A percentile compares a stretch with the other conserved stretches of the same genome.
These are phyloP conservation scores for Ptyas mucosa DNA, from an alignment of 2,113 vertebrate genomes.

Conservation along the genomic window DNA sequence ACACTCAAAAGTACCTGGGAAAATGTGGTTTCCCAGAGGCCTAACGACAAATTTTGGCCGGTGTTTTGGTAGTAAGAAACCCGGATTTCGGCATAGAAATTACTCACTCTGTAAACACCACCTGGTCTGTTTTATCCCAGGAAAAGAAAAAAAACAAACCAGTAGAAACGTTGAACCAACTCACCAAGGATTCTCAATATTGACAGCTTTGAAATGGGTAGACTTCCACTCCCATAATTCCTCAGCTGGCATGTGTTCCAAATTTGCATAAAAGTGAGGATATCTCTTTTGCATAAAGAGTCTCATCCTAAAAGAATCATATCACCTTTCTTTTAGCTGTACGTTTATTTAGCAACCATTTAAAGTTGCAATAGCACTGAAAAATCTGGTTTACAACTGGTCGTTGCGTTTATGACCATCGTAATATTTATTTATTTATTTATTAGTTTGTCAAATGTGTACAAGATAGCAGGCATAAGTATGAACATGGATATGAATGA, in stretches of 20 bases:
- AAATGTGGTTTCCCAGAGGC: not conserved
- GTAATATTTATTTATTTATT: not conserved
- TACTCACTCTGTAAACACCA: not conserved
- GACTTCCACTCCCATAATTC: not conserved
- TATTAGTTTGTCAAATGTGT: too few species aligned
- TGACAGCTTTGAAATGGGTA: not conserved
- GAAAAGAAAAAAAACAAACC: too few species aligned
- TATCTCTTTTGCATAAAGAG: not conserved
- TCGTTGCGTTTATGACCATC: not conserved
- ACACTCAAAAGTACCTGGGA: not conserved
- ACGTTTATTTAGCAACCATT: not conserved
- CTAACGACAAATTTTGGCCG: not conserved
- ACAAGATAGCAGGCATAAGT: too few species aligned
- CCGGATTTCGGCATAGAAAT: not conserved
- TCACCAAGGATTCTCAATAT: not conserved
- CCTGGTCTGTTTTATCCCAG: not conserved
- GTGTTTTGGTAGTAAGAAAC: not conserved
- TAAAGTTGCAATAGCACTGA: not conserved
- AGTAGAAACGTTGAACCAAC: not conserved
- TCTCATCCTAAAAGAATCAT: not conserved
- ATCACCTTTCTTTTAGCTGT: not conserved
- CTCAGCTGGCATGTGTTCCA: not conserved
- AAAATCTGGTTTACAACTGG: not conserved
- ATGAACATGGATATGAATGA: too few species aligned
- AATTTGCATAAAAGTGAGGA: too few species aligned